Evolutionary conservation across 2,888 invertebrate genomes (phyloP).

Genomic region (Tinea semifulvella): DNA sequence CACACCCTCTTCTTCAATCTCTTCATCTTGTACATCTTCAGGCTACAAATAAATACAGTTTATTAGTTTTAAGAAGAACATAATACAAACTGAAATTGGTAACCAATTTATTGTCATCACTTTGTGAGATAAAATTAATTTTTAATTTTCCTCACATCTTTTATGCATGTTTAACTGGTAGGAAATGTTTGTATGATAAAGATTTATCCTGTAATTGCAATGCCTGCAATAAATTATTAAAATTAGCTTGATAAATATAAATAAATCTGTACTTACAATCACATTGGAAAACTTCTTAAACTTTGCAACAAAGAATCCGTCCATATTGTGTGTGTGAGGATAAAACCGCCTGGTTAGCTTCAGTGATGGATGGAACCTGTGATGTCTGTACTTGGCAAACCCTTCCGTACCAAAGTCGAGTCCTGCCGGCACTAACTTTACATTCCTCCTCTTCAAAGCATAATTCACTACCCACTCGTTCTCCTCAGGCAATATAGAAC

Average conservation of each 20-base stretch:
- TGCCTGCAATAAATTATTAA: no score
- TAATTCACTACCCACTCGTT: conserved; percentile 98
- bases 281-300: conserved; percentile 94
- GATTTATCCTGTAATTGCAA: no score
- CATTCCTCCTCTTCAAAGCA: conserved; percentile 90
- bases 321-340: conserved; percentile 98
- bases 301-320: conserved; percentile 99
- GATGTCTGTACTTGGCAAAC: conserved; percentile 86
- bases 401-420: conserved; percentile 96
- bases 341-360: conserved; percentile 92
- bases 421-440: conserved; percentile 92
- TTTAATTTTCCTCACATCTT: no score
- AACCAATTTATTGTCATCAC: no score
- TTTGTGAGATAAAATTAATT: no score
- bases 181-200: no score
- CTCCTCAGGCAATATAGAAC: conserved; percentile 97
- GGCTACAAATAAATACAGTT: no score
- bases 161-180: no score
- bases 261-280: conserved; percentile 42
- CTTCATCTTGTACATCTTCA: conserved; percentile 50
- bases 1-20: conserved; percentile 33
- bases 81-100: no score
- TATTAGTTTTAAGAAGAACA: no score
- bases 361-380: conserved; percentile 89
- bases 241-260: no score